These are phyloP conservation scores for Synchiropus splendidus DNA, from an alignment of 2,113 vertebrate genomes.

Conservation along the genomic window DNA sequence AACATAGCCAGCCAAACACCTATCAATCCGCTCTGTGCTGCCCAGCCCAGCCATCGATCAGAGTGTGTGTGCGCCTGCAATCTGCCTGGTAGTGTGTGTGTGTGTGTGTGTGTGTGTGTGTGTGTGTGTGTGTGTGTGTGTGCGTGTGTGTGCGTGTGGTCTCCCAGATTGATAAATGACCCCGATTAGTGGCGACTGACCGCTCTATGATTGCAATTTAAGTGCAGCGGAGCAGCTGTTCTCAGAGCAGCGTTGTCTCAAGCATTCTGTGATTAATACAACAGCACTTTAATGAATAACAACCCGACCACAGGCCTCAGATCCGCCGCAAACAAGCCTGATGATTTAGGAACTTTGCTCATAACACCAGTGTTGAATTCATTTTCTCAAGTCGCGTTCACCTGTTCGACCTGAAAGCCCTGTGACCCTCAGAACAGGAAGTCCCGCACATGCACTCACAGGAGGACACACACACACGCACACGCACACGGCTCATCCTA, in stretches of 20 bases:
- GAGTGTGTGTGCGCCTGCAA: constrained; percentile 2
- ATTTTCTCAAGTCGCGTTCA: too few relatives aligned
- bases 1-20: constrained; percentile 21
- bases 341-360: too few relatives aligned
- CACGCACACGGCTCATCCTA: constrained; percentile 36
- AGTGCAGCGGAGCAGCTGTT: constrained; percentile 49
- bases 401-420: too few relatives aligned
- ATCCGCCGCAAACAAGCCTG: too few relatives aligned
- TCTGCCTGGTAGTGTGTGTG: constrained; percentile 2
- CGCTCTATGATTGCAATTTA: constrained; percentile 56
- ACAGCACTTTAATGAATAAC: constrained; percentile 51
- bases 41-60: constrained; percentile 41
- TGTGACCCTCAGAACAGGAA: too few relatives aligned
- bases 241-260: constrained; percentile 40
- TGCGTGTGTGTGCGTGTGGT: constrained; percentile 30
- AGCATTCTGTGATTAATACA: constrained; percentile 56
- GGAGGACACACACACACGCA: constrained; percentile 9
- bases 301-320: constrained; percentile 36
- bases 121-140: constrained; percentile 8
- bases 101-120: constrained; percentile 1
- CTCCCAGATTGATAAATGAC: constrained; percentile 58
- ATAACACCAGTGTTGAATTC: too few relatives aligned
- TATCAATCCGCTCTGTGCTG: constrained; percentile 45
- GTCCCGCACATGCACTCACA: constrained; percentile 1
- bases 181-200: constrained; percentile 62